Conservation (phyloP, 2,113 vertebrate species). For the Lepus europaeus region DNA sequence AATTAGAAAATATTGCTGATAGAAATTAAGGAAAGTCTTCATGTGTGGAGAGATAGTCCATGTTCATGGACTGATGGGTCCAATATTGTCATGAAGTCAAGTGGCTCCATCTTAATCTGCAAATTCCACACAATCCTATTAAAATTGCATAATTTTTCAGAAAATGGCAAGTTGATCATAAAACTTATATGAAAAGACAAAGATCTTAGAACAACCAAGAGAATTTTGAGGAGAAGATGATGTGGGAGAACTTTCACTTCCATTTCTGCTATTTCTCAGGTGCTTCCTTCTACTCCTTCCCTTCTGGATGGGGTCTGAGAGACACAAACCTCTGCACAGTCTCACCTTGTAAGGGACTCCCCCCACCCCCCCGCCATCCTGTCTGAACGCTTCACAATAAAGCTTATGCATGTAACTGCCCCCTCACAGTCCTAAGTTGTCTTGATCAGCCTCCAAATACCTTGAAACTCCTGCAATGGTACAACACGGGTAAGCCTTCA, state of each 20-base stretch:
- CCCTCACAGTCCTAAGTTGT: not conserved
- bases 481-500: not conserved
- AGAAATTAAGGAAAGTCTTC: not conserved
- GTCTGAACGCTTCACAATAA: not conserved
- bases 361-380: too few relatives aligned
- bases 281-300: not conserved
- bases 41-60: not conserved
- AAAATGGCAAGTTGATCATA: conserved; percentile 26
- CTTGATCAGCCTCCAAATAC: not conserved
- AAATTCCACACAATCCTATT: not conserved
- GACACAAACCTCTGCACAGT: not conserved
- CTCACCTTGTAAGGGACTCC: not conserved
- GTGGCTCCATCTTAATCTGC: not conserved
- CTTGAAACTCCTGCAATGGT: not conserved
- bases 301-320: not conserved
- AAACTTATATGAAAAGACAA: not conserved
- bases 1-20: conserved; percentile 15
- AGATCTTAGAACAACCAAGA: not conserved
- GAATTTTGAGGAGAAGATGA: not conserved
- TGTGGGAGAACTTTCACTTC: not conserved
- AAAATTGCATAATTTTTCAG: not conserved
- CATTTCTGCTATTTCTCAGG: not conserved
- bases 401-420: not conserved
- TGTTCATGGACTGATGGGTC: not conserved
- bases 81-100: not conserved